Percentiles rank a stretch among this genome's conserved stretches.
Conservation (phyloP, 2,888 invertebrate species). For the Acrobasis suavella region DNA sequence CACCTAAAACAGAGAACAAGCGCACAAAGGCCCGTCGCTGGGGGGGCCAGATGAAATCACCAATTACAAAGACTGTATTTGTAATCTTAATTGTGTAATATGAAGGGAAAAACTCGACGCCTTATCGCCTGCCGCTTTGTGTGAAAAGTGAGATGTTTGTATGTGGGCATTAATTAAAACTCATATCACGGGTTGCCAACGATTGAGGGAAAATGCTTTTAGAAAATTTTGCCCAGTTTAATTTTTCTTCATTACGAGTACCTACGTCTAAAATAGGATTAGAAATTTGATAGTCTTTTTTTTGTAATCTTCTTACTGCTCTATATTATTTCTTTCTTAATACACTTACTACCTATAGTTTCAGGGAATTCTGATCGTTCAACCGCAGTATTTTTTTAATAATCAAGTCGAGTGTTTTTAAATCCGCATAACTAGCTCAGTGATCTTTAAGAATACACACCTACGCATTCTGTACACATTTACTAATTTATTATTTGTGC, state of each 20-base stretch:
- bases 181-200: not conserved
- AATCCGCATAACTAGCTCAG: not conserved
- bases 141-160: not conserved
- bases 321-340: no score
- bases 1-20: not conserved
- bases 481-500: not conserved
- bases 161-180: slow-evolving; percentile 16
- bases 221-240: not conserved
- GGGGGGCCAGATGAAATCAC: not conserved
- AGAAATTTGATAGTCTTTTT: not conserved
- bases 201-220: slow-evolving; percentile 2
- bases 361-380: not conserved
- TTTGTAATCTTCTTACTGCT: no score
- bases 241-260: not conserved
- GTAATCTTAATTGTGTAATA: slow-evolving; percentile 18
- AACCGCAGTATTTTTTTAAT: not conserved
- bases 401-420: not conserved
- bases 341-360: not conserved
- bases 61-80: slow-evolving; percentile 7
- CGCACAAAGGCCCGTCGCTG: not conserved
- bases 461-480: not conserved
- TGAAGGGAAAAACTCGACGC: slow-evolving; percentile 17
- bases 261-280: not conserved
- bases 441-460: not conserved
- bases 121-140: slow-evolving; percentile 15